A percentile compares a stretch with the other conserved stretches of the same genome.
phyloP scores from a whole-genome alignment of 2,888 invertebrate genomes.

The Eupithecia centaureata region DNA sequence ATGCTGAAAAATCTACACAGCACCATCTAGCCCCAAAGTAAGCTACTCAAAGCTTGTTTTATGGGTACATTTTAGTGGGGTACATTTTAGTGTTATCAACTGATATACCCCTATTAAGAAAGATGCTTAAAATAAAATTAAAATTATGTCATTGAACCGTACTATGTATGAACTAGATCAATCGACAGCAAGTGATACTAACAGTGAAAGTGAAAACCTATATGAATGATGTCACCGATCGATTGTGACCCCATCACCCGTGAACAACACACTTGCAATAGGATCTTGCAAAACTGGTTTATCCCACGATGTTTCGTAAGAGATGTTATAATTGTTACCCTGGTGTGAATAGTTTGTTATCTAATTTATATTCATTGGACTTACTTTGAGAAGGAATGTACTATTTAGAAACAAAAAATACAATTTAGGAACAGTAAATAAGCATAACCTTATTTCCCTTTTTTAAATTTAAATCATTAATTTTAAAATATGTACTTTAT shows the following conservation, averaged over 20 bases:
- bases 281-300: conserved; percentile 39
- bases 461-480: no score
- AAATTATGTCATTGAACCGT: background rate
- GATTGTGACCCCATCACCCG: conserved; percentile 34
- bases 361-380: conserved; percentile 7
- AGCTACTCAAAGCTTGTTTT: no score
- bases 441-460: no score
- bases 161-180: conserved; percentile 46
- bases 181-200: conserved; percentile 46
- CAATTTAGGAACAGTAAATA: no score
- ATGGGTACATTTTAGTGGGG: no score
- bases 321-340: conserved; percentile 27
- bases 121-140: background rate
- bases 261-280: conserved; percentile 20
- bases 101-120: no score
- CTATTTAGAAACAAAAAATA: no score
- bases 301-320: conserved; percentile 36
- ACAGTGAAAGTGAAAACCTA: conserved; percentile 56
- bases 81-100: no score
- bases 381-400: no score
- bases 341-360: conserved; percentile 23
- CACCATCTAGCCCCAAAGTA: no score
- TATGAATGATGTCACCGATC: conserved; percentile 42
- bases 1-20: no score
- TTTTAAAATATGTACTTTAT: no score